A percentile compares a stretch with the other conserved stretches of the same genome.
phyloP scores from a whole-genome alignment of 1,140 invertebrate genomes.

The Heliconius congener region DNA sequence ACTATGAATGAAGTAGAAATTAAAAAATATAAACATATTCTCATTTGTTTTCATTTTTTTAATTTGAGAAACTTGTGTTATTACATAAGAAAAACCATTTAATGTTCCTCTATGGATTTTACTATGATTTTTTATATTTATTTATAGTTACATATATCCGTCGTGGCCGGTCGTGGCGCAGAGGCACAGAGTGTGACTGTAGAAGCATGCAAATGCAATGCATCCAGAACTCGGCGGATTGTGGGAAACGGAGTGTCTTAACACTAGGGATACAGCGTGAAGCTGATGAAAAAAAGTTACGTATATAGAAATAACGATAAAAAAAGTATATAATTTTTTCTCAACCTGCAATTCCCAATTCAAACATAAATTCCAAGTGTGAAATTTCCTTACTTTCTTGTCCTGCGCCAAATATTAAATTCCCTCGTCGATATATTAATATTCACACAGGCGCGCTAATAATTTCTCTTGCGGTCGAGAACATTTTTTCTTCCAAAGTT shows the following conservation, averaged over 20 bases:
- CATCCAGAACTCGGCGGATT: too few relatives aligned
- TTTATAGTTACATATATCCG: too few relatives aligned
- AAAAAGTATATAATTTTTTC: background rate
- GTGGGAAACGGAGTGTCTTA: too few relatives aligned
- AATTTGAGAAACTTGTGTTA: too few relatives aligned
- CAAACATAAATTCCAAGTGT: constrained; percentile 49
- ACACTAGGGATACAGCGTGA: too few relatives aligned
- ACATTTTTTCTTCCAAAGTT: constrained; percentile 41
- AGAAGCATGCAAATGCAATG: too few relatives aligned
- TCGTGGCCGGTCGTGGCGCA: too few relatives aligned
- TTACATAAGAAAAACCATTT: background rate
- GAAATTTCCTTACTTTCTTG: constrained; percentile 61
- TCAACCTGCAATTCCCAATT: background rate
- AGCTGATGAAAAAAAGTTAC: too few relatives aligned
- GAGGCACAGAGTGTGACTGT: too few relatives aligned
- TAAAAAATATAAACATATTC: too few relatives aligned
- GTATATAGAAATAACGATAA: background rate
- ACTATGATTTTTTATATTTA: background rate
- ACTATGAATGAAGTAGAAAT: background rate
- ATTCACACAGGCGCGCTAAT: constrained; percentile 50
- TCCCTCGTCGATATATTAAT: constrained; percentile 61
- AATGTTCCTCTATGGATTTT: too few relatives aligned
- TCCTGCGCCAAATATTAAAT: constrained; percentile 69
- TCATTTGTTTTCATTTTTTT: too few relatives aligned
- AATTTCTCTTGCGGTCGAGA: constrained; percentile 43